Evolutionary conservation across 1,140 invertebrate species (phyloP).

Genomic region (Oryctes rhinoceros): DNA sequence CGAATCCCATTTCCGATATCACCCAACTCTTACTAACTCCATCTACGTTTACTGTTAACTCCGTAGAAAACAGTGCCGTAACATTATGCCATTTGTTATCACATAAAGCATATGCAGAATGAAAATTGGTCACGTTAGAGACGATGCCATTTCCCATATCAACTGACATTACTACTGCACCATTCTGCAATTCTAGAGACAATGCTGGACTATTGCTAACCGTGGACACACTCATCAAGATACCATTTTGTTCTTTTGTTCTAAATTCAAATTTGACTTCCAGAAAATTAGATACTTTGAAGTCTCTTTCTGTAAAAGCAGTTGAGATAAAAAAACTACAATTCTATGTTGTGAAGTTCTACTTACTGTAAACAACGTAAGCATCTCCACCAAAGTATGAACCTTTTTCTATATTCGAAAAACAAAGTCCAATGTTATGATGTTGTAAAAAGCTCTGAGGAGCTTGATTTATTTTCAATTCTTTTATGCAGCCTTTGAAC

Average conservation of each 20-base stretch:
- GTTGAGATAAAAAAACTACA: constrained; percentile 36
- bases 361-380: constrained; percentile 82
- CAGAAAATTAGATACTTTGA: constrained; percentile 72
- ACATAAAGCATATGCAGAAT: constrained; percentile 76
- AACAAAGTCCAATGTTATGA: constrained; percentile 85
- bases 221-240: constrained; percentile 78
- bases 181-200: constrained; percentile 79
- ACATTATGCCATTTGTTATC: constrained; percentile 90
- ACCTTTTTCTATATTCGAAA: constrained; percentile 83
- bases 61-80: constrained; percentile 75
- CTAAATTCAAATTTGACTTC: constrained; percentile 85
- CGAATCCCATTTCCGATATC: constrained; percentile 54
- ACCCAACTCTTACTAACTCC: constrained; percentile 62
- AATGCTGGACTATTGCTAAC: constrained; percentile 70
- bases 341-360: constrained; percentile 38
- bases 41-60: constrained; percentile 78
- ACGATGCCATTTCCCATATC: constrained; percentile 72
- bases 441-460: constrained; percentile 77
- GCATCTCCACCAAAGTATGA: constrained; percentile 87
- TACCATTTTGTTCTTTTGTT: constrained; percentile 81
- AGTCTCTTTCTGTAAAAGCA: constrained; percentile 71
- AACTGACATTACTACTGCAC: constrained; percentile 77
- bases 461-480: constrained; percentile 77
- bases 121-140: constrained; percentile 67
- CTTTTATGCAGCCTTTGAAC: constrained; percentile 84